Base-by-base conservation (phyloP, 2,797 vertebrate genomes). In the Holocentrus rufus region DNA sequence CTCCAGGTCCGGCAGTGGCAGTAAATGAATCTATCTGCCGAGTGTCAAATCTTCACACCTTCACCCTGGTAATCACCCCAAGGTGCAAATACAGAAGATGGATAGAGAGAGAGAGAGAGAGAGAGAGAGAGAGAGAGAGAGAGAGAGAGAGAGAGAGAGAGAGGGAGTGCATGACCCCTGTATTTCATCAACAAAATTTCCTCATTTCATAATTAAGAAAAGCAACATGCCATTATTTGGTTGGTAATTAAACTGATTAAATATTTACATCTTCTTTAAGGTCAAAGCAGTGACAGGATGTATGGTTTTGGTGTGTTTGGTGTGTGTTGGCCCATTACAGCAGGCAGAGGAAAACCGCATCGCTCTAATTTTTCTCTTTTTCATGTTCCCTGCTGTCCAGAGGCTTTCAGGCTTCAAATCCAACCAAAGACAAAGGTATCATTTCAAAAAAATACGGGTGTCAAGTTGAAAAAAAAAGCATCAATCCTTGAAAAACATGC, bases 11-110 rank as follows among this genome's bases (percentile, higher is more conserved):
- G 95, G 95, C 93, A 96, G 95, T 96, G 94, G 92, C 95, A 95
- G 94, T 95, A 96, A 98, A 97, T 96, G 95, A 97, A 96, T 96
- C 94, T 95, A 96, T 96, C 95, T 95, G 94, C 95, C 91, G 94
- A 96, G 94, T 96, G 94, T 96, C 95, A 95, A 94, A 96, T 95
- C 95, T 96, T 97, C 96, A 96, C 95, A 96, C 95, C 95, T 95
- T 95, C 93, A 90, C 93, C 87, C 87, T 95, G 94, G 95, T 96
- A 96, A 97, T 96, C 93, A 95, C 91, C 92, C 91, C 90, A 94
- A 94, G 95, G 95, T 94, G 89, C 93, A 96, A 96, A 96, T 94
- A 93, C 95, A 95, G 87, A 87, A 88, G 90, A 90, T 79, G 84
- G 89, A 91, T 86, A 80, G 85, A 82, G 81, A 0, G 22, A 50